Conservation (phyloP, 1,140 invertebrate genomes). For the Odontomachus brunneus region DNA sequence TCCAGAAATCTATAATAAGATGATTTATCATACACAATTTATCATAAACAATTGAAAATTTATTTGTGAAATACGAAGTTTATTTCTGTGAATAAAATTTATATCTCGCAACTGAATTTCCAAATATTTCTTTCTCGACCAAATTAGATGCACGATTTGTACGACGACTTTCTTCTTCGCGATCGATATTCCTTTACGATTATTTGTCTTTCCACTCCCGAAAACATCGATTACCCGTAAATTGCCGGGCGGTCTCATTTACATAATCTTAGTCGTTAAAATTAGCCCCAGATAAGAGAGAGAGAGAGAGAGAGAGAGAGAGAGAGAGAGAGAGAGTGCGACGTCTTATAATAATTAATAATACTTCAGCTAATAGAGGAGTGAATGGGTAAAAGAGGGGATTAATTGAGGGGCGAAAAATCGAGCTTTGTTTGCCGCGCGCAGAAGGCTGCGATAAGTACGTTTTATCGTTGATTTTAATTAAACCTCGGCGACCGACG, state of each 20-base stretch:
- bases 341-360: constrained; percentile 16
- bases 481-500: constrained; percentile 26
- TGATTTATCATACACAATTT: no score
- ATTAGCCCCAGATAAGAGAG: no score
- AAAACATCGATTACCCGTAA: neutral
- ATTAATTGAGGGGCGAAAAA: constrained; percentile 18
- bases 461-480: constrained; percentile 41
- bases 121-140: no score
- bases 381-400: neutral
- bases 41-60: no score
- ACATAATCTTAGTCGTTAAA: constrained; percentile 9
- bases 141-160: neutral
- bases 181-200: neutral
- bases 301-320: no score
- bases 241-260: neutral
- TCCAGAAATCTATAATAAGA: no score
- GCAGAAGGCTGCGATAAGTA: constrained; percentile 23
- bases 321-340: no score
- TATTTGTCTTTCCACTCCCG: neutral
- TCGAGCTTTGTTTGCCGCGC: constrained; percentile 28
- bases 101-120: no score
- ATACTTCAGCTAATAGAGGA: neutral
- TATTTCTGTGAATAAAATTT: no score
- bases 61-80: no score
- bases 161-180: neutral